Percentiles rank a stretch among this genome's conserved stretches.
phyloP scores from a whole-genome alignment of 1,140 invertebrate species.

The Mizuhopecten yessoensis region DNA sequence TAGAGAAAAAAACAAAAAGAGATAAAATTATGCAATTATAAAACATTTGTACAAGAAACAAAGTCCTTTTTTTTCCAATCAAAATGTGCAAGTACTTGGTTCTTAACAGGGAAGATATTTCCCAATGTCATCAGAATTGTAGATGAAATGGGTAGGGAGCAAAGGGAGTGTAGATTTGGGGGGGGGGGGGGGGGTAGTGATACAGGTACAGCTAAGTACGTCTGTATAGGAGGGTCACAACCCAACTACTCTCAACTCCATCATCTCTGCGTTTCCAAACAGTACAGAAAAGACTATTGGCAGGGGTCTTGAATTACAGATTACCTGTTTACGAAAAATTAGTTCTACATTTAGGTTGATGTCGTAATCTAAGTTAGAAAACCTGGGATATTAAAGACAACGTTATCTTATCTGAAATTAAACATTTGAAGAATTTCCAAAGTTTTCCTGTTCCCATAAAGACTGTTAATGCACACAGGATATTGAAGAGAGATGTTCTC shows the following conservation, averaged over 20 bases:
- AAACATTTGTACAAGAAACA: not conserved
- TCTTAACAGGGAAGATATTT: not conserved
- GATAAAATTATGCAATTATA: not conserved
- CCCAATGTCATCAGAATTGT: not conserved
- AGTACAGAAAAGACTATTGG: not conserved
- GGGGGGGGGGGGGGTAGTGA: not conserved
- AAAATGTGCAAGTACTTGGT: too few relatives aligned
- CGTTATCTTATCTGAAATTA: constrained; percentile 22
- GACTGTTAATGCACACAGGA: constrained; percentile 25
- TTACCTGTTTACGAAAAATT: constrained; percentile 22
- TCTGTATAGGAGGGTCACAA: not conserved
- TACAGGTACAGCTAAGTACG: not conserved
- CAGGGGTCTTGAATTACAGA: constrained; percentile 1
- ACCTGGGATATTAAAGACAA: not conserved
- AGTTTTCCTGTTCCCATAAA: not conserved
- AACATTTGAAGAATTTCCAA: constrained; percentile 39
- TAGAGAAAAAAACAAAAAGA: not conserved
- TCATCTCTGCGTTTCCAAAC: not conserved
- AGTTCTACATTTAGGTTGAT: constrained; percentile 11
- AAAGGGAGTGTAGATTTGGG: not conserved
- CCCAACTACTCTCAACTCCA: not conserved
- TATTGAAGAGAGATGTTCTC: not conserved
- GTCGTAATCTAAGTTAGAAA: not conserved
- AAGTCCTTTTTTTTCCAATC: not conserved
- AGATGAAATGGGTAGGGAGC: not conserved